These are phyloP conservation scores for Chrysopilus asiliformis DNA, from an alignment of 2,888 invertebrate genomes.

Conservation along the genomic window DNA sequence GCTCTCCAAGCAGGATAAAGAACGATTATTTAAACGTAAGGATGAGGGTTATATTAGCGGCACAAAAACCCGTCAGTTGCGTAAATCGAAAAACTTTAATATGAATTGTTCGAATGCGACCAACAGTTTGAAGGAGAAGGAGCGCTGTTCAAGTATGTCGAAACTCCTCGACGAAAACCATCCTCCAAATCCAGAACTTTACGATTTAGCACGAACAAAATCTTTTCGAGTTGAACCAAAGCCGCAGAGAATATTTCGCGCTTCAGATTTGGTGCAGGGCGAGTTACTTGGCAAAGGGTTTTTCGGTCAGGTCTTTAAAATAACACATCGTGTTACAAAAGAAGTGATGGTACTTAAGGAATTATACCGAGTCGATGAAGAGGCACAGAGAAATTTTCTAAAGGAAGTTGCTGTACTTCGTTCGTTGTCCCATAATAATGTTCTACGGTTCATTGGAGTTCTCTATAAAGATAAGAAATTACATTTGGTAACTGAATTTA, in stretches of 20 bases:
- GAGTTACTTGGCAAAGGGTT: constrained; percentile 86
- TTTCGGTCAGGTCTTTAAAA: constrained; percentile 86
- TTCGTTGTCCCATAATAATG: constrained; percentile 78
- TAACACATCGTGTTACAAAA: constrained; percentile 77
- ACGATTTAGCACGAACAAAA: constrained; percentile 71
- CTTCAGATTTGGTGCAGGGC: constrained; percentile 78
- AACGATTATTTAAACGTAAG: constrained; percentile 29
- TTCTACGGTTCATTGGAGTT: constrained; percentile 82
- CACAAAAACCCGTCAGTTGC: constrained; percentile 47
- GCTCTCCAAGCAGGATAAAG: constrained; percentile 35
- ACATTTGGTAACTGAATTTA: constrained; percentile 86
- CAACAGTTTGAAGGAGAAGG: constrained; percentile 49
- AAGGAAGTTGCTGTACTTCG: constrained; percentile 91
- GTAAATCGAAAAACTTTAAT: constrained; percentile 41
- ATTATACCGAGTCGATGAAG: constrained; percentile 82
- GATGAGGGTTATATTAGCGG: constrained; percentile 42
- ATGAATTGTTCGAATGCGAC: constrained; percentile 21
- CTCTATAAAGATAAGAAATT: constrained; percentile 83
- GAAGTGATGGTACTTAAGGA: constrained; percentile 96
- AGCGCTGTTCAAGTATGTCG: constrained; percentile 76
- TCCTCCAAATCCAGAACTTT: constrained; percentile 33
- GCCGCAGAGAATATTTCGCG: constrained; percentile 66
- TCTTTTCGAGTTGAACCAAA: constrained; percentile 60
- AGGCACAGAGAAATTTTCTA: constrained; percentile 84
- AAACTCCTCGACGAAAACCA: constrained; percentile 61